phyloP scores from a whole-genome alignment of 1,140 invertebrate genomes.

The Drosophila equinoxialis region DNA sequence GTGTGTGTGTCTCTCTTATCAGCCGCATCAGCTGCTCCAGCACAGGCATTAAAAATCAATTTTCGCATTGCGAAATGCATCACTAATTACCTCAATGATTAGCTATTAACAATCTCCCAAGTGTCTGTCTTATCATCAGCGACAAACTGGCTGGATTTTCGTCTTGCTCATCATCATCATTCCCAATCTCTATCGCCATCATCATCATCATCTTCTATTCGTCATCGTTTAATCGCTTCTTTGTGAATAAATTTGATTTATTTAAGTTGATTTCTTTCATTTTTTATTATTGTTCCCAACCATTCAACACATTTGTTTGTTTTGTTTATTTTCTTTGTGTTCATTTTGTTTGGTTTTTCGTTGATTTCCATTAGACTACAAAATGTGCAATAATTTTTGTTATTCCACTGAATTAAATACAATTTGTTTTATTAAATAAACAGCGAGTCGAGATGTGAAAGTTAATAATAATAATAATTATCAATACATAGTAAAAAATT shows the following conservation, averaged over 20 bases:
- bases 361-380: background rate
- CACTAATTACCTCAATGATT: slow-evolving; percentile 10
- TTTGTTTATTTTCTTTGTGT: slow-evolving; percentile 6
- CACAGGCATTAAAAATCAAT: slow-evolving; percentile 13
- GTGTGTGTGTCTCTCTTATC: background rate
- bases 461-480: too few species aligned
- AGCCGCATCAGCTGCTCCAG: background rate
- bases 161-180: background rate
- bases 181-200: background rate
- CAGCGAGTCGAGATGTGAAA: too few species aligned
- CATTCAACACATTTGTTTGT: slow-evolving; percentile 48
- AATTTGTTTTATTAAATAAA: background rate
- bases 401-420: background rate
- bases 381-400: background rate
- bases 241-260: slow-evolving; percentile 58
- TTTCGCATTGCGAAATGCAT: slow-evolving; percentile 9
- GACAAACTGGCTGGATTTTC: background rate
- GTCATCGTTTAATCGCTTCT: slow-evolving; percentile 5
- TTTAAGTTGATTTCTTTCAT: slow-evolving; percentile 25
- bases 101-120: background rate
- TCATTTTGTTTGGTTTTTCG: slow-evolving; percentile 38
- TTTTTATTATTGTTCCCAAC: slow-evolving; percentile 4
- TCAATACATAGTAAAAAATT: too few species aligned
- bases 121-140: slow-evolving; percentile 8
- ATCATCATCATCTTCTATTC: background rate